Percentiles rank a stretch among this genome's conserved stretches.
Evolutionary conservation across 1,140 invertebrate species (phyloP).

Genomic region (Trichonephila inaurata): DNA sequence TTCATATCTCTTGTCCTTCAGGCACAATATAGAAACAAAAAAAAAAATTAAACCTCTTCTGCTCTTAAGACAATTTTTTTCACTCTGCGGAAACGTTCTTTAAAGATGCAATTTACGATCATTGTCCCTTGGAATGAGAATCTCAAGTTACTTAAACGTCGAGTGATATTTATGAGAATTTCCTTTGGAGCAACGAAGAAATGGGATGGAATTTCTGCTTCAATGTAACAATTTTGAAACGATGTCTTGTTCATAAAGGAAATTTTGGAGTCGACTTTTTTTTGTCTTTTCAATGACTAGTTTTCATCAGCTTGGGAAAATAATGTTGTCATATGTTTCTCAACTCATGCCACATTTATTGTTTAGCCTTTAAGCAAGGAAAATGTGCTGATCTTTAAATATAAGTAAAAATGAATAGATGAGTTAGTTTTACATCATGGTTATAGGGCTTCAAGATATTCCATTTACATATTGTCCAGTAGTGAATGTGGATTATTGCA

Average conservation of each 20-base stretch:
- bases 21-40: background rate
- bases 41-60: background rate
- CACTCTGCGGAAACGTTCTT: background rate
- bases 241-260: constrained; percentile 33
- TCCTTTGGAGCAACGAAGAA: background rate
- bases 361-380: too few species aligned
- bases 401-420: too few species aligned
- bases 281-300: background rate
- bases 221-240: constrained; percentile 65
- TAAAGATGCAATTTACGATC: constrained; percentile 68
- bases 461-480: too few species aligned
- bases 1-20: background rate
- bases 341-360: background rate
- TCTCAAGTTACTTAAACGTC: constrained; percentile 67
- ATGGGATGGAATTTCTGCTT: constrained; percentile 66
- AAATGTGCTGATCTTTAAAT: too few species aligned
- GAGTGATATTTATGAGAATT: constrained; percentile 69
- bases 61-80: background rate
- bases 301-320: background rate
- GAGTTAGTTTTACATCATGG: too few species aligned
- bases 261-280: background rate
- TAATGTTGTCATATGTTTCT: background rate
- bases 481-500: too few species aligned
- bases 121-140: constrained; percentile 58
- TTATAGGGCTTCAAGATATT: too few species aligned